A percentile compares a stretch with the other conserved stretches of the same genome.
phyloP scores from a whole-genome alignment of 2,113 vertebrate species.

The Psettodes erumei region DNA sequence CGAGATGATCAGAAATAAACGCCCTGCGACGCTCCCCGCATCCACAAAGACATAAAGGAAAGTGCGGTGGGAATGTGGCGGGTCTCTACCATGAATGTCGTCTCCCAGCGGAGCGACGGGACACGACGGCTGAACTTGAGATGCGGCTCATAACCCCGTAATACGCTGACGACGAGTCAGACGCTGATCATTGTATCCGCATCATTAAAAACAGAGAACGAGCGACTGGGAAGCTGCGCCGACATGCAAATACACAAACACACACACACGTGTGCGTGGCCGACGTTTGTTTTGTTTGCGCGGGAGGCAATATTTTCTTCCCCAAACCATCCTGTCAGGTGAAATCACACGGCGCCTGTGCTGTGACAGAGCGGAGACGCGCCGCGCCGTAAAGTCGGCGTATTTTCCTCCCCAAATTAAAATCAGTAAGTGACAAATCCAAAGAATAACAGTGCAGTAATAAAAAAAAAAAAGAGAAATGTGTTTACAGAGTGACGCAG shows the following conservation, averaged over 20 bases:
- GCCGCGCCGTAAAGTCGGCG: too few species aligned
- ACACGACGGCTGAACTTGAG: slow-evolving; percentile 24
- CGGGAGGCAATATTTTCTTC: background rate
- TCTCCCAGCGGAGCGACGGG: background rate
- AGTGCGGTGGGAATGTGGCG: background rate
- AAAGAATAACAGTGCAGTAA: background rate
- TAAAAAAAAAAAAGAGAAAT: too few species aligned
- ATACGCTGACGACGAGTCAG: background rate
- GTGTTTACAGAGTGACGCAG: background rate
- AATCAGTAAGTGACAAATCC: background rate
- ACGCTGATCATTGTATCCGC: too few species aligned
- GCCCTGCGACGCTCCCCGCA: background rate
- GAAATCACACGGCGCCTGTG: background rate
- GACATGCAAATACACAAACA: background rate
- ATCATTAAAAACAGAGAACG: background rate
- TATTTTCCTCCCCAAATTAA: too few species aligned
- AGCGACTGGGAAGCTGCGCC: background rate
- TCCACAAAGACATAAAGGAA: background rate
- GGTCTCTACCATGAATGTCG: background rate
- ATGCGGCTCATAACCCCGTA: background rate
- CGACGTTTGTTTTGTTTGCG: background rate
- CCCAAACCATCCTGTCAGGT: background rate
- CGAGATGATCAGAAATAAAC: background rate
- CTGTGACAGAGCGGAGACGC: too few species aligned
- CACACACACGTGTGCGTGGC: background rate